These are phyloP conservation scores for Dasyornis broadbenti DNA, from an alignment of 2,113 vertebrate species.

Conservation along the genomic window DNA sequence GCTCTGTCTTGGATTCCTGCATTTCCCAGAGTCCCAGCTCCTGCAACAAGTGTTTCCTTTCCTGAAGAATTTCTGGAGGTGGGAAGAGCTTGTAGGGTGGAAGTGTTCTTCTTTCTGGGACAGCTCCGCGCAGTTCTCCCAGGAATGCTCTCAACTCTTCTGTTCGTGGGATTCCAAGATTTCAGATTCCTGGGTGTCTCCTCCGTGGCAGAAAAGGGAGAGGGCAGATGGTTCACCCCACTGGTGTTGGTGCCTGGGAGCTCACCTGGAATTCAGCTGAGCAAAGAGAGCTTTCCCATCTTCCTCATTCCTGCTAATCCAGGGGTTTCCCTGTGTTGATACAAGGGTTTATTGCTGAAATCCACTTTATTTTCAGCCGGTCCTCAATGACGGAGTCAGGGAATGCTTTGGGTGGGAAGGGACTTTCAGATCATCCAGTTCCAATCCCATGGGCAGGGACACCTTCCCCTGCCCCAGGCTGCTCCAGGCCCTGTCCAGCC, in stretches of 20 bases:
- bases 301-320: neutral
- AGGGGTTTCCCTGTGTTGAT: neutral
- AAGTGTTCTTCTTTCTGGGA: neutral
- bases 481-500: neutral
- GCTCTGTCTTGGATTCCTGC: rapidly evolving
- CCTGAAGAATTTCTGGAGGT: neutral
- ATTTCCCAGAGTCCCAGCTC: neutral
- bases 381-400: rapidly evolving
- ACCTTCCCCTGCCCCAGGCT: rapidly evolving
- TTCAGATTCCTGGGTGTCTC: neutral
- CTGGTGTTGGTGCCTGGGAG: neutral
- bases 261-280: rapidly evolving
- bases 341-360: neutral
- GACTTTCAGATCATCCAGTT: too few species aligned
- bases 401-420: neutral
- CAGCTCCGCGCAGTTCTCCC: rapidly evolving
- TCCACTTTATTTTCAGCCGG: neutral
- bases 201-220: neutral
- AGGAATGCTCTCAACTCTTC: neutral
- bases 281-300: neutral
- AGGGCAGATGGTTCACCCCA: neutral
- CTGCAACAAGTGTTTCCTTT: rapidly evolving
- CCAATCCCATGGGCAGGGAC: neutral
- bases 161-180: neutral
- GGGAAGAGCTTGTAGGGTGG: neutral